Evolutionary conservation across 2,888 invertebrate species (phyloP).

Genomic region (Perdita meconis): DNA sequence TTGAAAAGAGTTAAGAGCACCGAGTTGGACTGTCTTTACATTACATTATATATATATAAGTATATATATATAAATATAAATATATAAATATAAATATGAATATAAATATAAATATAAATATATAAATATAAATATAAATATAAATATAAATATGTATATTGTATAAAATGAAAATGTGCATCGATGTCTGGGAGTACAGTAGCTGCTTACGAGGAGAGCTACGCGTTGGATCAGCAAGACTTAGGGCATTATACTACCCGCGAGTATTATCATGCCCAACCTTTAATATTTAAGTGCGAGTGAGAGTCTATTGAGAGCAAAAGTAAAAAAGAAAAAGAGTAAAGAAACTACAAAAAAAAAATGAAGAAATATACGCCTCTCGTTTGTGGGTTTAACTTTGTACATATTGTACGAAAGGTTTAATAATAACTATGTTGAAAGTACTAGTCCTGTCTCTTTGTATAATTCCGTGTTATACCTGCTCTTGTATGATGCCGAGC

Average conservation of each 20-base stretch:
- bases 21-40: conserved; percentile 82
- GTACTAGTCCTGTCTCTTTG: conserved; percentile 83
- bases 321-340: conserved; percentile 53
- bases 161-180: conserved; percentile 71
- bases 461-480: conserved; percentile 78
- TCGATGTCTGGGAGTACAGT: conserved; percentile 81
- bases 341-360: conserved; percentile 49
- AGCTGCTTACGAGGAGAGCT: conserved; percentile 80
- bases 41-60: conserved; percentile 75
- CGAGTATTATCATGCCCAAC: conserved; percentile 84
- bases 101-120: conserved; percentile 71
- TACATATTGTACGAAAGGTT: conserved; percentile 81
- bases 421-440: conserved; percentile 83
- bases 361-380: conserved; percentile 76
- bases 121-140: conserved; percentile 59
- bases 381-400: conserved; percentile 84
- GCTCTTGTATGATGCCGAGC: conserved; percentile 57
- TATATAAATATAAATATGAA: conserved; percentile 61
- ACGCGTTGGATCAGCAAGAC: conserved; percentile 84
- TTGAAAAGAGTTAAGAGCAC: conserved; percentile 35
- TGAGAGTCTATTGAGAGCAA: conserved; percentile 81
- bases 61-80: conserved; percentile 70
- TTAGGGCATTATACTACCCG: conserved; percentile 84
- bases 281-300: conserved; percentile 84
- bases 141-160: conserved; percentile 64